phyloP scores from a whole-genome alignment of 37 sponge, comb jelly and placozoan species.

The Ianthella basta region DNA sequence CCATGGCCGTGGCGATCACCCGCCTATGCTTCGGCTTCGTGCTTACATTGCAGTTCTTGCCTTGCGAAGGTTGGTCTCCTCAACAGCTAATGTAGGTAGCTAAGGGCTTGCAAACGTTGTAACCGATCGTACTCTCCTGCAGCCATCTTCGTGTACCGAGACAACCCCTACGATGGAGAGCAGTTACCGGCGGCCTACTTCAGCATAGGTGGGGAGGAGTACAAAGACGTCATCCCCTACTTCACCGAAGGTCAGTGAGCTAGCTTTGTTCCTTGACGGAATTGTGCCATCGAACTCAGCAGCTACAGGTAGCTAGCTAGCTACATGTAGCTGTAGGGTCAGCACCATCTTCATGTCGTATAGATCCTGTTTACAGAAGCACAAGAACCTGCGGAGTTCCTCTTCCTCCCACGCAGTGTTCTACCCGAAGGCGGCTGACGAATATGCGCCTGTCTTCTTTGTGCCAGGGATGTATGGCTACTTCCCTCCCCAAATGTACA shows the following conservation, averaged over 20 bases:
- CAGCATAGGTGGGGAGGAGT: constrained; percentile 12
- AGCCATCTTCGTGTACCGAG: constrained; percentile 16
- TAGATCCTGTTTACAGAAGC: no score
- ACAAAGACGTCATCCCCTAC: constrained; percentile 12
- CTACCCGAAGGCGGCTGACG: constrained; percentile 48
- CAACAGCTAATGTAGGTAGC: no score
- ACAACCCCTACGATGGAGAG: background rate
- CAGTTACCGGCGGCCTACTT: background rate
- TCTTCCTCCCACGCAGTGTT: constrained; percentile 18
- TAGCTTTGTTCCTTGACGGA: background rate
- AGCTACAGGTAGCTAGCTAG: no score
- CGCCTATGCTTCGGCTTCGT: no score
- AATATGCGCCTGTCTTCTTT: constrained; percentile 60
- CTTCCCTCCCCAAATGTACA: constrained; percentile 48
- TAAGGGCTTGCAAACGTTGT: background rate
- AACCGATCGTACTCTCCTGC: background rate
- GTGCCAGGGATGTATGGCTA: constrained; percentile 51
- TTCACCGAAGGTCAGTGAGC: constrained; percentile 1
- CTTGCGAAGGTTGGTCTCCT: no score
- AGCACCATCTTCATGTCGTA: no score
- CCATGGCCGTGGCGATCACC: no score
- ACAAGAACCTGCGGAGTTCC: no score
- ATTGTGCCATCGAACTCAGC: no score
- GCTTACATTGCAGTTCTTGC: no score
- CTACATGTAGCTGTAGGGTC: no score